These are phyloP conservation scores for Aphidius colemani DNA, from an alignment of 2,888 invertebrate genomes.

Conservation along the genomic window DNA sequence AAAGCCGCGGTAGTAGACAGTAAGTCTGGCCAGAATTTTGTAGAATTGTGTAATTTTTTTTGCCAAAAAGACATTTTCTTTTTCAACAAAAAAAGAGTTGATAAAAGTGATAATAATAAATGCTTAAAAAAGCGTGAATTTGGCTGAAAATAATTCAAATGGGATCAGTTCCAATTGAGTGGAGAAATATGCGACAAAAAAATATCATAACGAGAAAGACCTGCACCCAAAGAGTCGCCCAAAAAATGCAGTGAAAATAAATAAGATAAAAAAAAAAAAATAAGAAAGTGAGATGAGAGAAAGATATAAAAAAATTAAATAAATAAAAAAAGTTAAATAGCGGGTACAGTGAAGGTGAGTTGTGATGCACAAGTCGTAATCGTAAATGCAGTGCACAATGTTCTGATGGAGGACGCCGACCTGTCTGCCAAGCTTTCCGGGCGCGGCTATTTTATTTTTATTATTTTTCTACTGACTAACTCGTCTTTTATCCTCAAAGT, in stretches of 20 bases:
- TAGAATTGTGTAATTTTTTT: not conserved
- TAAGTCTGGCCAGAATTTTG: slow-evolving; percentile 10
- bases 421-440: slow-evolving; percentile 42
- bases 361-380: slow-evolving; percentile 36
- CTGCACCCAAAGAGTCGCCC: slow-evolving; percentile 10
- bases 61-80: too few relatives aligned
- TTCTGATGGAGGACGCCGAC: slow-evolving; percentile 43
- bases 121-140: slow-evolving; percentile 26
- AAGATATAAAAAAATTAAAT: slow-evolving; percentile 2
- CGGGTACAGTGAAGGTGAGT: slow-evolving; percentile 22
- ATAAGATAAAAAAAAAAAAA: slow-evolving; percentile 37
- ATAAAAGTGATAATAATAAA: slow-evolving; percentile 33
- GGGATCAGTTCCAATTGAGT: slow-evolving; percentile 38
- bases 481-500: too few relatives aligned
- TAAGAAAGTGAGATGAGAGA: slow-evolving; percentile 2
- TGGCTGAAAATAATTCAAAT: slow-evolving; percentile 36
- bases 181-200: slow-evolving; percentile 4
- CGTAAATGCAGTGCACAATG: slow-evolving; percentile 43
- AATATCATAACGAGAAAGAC: slow-evolving; percentile 35
- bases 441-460: not conserved
- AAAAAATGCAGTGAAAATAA: slow-evolving; percentile 39
- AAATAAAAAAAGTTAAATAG: slow-evolving; percentile 15
- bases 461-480: too few relatives aligned
- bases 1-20: slow-evolving; percentile 11
- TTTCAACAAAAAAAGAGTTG: not conserved